These are phyloP conservation scores for Zygaena filipendulae DNA, from an alignment of 2,888 invertebrate species.

Conservation along the genomic window DNA sequence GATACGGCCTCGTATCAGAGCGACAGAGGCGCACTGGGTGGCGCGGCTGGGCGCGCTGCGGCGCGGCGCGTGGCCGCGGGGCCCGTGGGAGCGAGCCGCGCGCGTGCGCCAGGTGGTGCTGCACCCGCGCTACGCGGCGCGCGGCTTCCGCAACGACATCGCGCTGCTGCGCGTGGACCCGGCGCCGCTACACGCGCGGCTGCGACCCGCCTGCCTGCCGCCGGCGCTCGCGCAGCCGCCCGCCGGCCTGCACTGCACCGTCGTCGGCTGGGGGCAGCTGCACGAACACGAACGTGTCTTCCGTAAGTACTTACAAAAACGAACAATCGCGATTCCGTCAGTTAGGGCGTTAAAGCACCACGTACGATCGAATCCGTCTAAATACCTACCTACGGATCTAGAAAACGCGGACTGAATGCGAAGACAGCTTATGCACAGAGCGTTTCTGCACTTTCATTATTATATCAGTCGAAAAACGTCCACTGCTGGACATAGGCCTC, in stretches of 20 bases:
- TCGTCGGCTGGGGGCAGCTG: conserved; percentile 85
- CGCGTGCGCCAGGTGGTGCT: conserved; percentile 72
- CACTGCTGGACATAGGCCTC: no score
- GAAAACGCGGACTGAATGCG: no score
- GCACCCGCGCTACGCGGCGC: conserved; percentile 80
- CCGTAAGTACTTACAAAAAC: conserved; percentile 69
- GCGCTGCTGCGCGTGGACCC: conserved; percentile 73
- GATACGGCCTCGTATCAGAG: no score
- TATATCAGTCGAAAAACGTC: no score
- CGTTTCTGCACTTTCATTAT: no score
- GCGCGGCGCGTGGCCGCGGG: conserved; percentile 77
- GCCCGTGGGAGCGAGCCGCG: conserved; percentile 79
- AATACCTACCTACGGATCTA: no score
- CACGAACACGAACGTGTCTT: conserved; percentile 83
- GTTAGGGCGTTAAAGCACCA: conserved; percentile 7
- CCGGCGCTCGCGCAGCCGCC: conserved; percentile 65
- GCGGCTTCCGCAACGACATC: conserved; percentile 83
- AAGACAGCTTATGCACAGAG: no score
- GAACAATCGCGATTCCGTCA: not conserved
- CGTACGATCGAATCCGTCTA: no score
- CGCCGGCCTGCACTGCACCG: conserved; percentile 77
- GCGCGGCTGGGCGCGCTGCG: conserved; percentile 81
- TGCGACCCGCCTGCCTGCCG: conserved; percentile 65
- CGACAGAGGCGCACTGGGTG: conserved; percentile 81
- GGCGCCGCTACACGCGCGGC: conserved; percentile 62